A percentile compares a stretch with the other conserved stretches of the same genome.
Conservation (phyloP, 2,797 vertebrate species). For the Pseudochirops cupreus region DNA sequence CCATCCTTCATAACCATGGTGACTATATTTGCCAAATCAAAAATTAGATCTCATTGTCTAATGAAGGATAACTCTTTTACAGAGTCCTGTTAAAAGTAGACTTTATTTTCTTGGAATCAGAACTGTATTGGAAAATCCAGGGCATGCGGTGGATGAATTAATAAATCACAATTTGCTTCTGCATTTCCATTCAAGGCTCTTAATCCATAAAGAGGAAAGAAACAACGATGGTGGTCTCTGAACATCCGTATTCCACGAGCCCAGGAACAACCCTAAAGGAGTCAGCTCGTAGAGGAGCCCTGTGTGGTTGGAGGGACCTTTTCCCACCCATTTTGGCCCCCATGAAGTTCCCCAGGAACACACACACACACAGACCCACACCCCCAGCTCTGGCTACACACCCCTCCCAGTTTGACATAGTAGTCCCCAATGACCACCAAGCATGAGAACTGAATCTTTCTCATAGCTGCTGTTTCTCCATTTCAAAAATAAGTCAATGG, state of each 20-base stretch:
- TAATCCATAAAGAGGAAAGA: not conserved
- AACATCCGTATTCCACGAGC: not conserved
- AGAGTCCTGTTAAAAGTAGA: not conserved
- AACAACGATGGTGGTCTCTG: not conserved
- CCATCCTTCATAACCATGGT: not conserved
- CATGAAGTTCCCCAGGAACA: conserved; percentile 6
- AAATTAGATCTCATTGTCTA: not conserved
- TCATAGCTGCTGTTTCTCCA: not conserved
- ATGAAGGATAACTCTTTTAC: not conserved
- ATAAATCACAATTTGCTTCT: not conserved
- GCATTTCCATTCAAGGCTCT: not conserved
- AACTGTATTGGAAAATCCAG: not conserved
- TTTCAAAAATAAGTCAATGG: not conserved
- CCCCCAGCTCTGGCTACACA: not conserved
- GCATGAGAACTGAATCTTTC: not conserved
- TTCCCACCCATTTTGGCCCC: not conserved
- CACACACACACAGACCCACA: not conserved
- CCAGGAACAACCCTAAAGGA: not conserved
- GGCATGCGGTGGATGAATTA: not conserved
- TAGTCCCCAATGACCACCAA: not conserved
- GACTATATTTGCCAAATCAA: not conserved
- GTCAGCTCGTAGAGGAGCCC: not conserved
- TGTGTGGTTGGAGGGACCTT: not conserved
- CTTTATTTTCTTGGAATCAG: not conserved
- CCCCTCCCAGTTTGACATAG: not conserved